Conservation (phyloP, 2,113 vertebrate genomes). For the Rhodinocichla rosea region DNA sequence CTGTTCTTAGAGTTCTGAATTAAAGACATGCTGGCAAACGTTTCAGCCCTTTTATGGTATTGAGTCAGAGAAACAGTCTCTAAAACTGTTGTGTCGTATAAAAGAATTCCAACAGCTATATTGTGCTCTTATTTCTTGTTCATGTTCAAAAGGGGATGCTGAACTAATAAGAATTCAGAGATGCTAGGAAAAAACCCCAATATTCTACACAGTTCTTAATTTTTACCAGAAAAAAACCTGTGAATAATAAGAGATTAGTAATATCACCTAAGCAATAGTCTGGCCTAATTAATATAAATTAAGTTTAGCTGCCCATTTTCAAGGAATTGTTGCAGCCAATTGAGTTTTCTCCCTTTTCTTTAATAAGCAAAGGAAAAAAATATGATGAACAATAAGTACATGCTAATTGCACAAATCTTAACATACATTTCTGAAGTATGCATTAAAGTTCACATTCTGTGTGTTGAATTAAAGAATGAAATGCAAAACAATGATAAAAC, state of each 20-base stretch:
- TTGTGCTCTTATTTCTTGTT: not conserved
- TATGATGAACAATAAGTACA: not conserved
- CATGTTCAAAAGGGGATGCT: not conserved
- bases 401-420: not conserved
- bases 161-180: not conserved
- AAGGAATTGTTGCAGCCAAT: not conserved
- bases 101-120: not conserved
- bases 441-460: not conserved
- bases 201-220: not conserved
- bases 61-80: not conserved
- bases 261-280: not conserved
- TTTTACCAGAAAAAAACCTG: not conserved
- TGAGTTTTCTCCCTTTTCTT: not conserved
- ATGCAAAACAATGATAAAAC: not conserved
- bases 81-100: not conserved
- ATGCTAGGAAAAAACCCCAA: not conserved
- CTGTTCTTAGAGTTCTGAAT: not conserved
- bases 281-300: not conserved
- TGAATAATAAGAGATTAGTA: not conserved
- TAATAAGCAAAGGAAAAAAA: not conserved
- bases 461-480: not conserved
- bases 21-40: not conserved
- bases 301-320: not conserved
- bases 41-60: not conserved
- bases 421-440: not conserved